Evolutionary conservation across 2,797 vertebrate species (phyloP), one percentile per base, ranked within the genome.

Genomic region (Anguilla megastoma): DNA sequence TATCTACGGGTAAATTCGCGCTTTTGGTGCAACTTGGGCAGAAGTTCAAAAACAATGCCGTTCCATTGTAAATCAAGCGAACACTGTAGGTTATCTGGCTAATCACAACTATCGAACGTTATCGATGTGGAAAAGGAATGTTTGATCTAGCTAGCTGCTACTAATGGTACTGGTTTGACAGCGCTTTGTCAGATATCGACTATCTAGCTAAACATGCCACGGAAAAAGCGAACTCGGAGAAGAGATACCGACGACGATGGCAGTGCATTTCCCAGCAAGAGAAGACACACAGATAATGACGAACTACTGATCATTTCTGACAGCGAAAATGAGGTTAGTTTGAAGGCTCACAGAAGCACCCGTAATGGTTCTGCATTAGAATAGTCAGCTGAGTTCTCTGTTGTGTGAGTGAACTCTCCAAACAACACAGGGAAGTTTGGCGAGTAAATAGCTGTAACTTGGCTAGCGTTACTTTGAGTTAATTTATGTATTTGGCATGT

Each of bases 181-280:
- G 21, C 41, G 41, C 41, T 50, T 82, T 82, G 74, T 79, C 7
- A 82, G 9, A 24, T 50, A 50, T n/a, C 33, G 2, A n/a, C 79
- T 50, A n/a, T 48, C 21, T 82, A 48, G 79, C 41, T n/a, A 50
- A 82, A 82, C 36, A 96, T 96, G 95, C 85, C 94, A 84, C 91
- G 91, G 90, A 95, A 92, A 88, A 95, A 94, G 87, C 92, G 91
- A 10, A 33, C n/a, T 0, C 50, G 76, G 9, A 58, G 45, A 48
- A 89, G 89, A 2, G 90, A 91, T 0, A 12, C 7, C 8, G 71
- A 69, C 0, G 89, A 91, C 6, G 16, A 87, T 41, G 63, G 86
- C 30, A 84, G 90, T 86, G 71, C 87, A 90, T 91, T 92, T 88
- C 33, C 52, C 33, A 89, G 45, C 50, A 92, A 92, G 89, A 80